Evolutionary conservation across 1,140 invertebrate species (phyloP).

Genomic region (Hetaerina americana): DNA sequence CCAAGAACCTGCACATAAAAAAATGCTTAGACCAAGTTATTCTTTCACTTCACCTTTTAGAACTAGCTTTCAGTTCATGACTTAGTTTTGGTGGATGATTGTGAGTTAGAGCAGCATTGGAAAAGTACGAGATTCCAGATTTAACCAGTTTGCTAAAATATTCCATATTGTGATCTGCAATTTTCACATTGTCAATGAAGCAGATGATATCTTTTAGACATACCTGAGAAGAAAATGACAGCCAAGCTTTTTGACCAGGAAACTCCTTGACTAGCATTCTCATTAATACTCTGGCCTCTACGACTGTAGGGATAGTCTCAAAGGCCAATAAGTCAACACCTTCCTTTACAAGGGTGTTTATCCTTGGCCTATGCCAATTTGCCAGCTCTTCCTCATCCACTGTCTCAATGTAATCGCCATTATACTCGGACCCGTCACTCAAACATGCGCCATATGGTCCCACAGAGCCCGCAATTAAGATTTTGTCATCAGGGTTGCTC

Average conservation of each 20-base stretch:
- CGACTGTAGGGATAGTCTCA: constrained; percentile 76
- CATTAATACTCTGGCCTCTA: constrained; percentile 68
- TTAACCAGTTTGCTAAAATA: no score
- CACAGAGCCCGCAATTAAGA: constrained; percentile 67
- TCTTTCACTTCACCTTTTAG: no score
- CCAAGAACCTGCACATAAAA: no score
- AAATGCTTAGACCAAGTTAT: no score
- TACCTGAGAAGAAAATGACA: constrained; percentile 73
- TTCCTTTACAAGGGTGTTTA: constrained; percentile 56
- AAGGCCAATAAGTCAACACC: constrained; percentile 72
- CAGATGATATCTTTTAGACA: constrained; percentile 14
- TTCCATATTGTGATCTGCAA: no score
- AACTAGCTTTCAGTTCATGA: no score
- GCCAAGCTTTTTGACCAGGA: constrained; percentile 58
- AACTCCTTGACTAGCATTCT: constrained; percentile 57
- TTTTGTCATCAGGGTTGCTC: no score
- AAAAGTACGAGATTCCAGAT: no score
- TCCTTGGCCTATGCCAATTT: constrained; percentile 66
- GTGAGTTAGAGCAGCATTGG: no score
- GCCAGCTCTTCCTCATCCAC: constrained; percentile 50
- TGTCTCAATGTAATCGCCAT: constrained; percentile 60
- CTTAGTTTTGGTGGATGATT: no score
- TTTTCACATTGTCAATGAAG: background rate
- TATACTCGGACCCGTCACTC: constrained; percentile 82
- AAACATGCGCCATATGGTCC: constrained; percentile 82